Base-by-base conservation (phyloP, 2,888 invertebrate genomes). In the Unio pictorum region DNA sequence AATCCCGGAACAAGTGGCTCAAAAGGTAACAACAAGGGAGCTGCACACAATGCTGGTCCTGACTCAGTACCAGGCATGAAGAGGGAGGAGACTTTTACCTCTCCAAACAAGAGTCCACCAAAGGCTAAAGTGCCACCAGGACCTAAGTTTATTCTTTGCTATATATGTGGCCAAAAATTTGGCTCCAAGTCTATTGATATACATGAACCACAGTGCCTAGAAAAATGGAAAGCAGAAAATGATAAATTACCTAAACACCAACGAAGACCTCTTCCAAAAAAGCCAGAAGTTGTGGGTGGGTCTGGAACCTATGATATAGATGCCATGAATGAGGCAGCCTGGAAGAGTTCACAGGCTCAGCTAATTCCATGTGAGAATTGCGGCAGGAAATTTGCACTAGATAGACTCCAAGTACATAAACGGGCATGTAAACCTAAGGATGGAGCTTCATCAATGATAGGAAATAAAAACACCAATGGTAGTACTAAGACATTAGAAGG, bases 201-300 rank as follows among this genome's bases (percentile, higher is more conserved):
- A 73, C 94, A 94, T 87, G 93, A 94, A 83, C 93, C 93, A 3
- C 93, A 93, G 82, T 94, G 94, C 82, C 86, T 93, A 68, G 92
- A 92, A 76, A 93, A 93, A 82, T 93, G 93, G 93, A 91, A 92
- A 60, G 81, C 87, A 4, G 92, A 93, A 81, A 93, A 93, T 85
- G 91, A 92, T 54, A 91, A 92, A 73, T 87, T 93, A 61, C 93
- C 93, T 1, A 89, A 91, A 55, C 88, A 88, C 64, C 91, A 92
- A 80, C 89, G 93, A 55, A 84, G 92, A 71, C 91, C 91, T 1
- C 89, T 91, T 62, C 94, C 94, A 1, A 85, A 91, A 74, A 93
- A 92, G 85, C 93, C 93, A 4, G 69, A 77, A 64, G 92, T 90
- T 55, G 80, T 86, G 18, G 69, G 72, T n/a, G 54, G 75, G 20